A percentile compares a stretch with the other conserved stretches of the same genome.
Conservation (phyloP, 1,140 invertebrate species). For the Heliconius himera region DNA sequence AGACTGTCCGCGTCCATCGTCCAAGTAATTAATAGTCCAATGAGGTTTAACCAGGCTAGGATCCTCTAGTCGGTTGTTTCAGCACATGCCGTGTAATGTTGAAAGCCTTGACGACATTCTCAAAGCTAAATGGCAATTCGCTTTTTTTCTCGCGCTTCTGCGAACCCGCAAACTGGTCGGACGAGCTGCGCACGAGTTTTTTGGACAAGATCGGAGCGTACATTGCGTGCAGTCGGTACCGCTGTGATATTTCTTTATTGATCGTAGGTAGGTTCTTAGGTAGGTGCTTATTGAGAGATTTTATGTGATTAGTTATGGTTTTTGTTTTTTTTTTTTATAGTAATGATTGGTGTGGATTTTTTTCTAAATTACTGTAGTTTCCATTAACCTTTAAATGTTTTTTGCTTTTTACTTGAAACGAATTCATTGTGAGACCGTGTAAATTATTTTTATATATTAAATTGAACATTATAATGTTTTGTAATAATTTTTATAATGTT, state of each 20-base stretch:
- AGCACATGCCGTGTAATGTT: conserved; percentile 48
- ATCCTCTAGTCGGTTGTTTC: conserved; percentile 23
- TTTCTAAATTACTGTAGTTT: too few species aligned
- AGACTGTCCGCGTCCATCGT: not conserved
- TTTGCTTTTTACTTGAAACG: too few species aligned
- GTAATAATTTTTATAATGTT: too few species aligned
- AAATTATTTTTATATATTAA: too few species aligned
- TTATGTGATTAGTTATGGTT: not conserved
- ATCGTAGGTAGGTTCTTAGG: not conserved
- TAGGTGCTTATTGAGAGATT: not conserved
- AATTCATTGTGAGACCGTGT: too few species aligned
- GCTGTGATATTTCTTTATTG: not conserved
- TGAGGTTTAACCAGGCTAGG: not conserved
- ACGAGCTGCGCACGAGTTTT: conserved; percentile 59
- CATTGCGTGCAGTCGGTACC: conserved; percentile 2
- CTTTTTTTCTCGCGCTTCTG: conserved; percentile 67
- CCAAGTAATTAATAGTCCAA: not conserved
- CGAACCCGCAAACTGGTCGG: conserved; percentile 66
- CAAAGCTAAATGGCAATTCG: conserved; percentile 58
- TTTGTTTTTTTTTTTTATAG: not conserved
- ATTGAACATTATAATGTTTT: too few species aligned
- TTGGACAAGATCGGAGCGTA: conserved; percentile 44
- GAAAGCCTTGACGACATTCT: conserved; percentile 72
- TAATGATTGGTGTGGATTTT: too few species aligned
- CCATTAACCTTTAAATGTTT: too few species aligned